Conservation (phyloP, 2,113 vertebrate genomes). For the Cheilinus undulatus region DNA sequence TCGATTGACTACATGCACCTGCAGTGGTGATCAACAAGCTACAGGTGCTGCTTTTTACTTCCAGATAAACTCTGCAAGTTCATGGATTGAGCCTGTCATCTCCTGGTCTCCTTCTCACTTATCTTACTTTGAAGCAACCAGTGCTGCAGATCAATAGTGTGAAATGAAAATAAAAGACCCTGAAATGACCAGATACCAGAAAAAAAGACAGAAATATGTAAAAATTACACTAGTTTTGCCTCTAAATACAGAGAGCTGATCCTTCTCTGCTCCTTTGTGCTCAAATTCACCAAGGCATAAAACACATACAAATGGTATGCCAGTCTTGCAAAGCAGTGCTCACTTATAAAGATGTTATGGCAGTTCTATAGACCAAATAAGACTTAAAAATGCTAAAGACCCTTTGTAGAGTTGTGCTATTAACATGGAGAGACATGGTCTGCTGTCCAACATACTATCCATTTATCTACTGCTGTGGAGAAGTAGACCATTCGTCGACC, state of each 20-base stretch:
- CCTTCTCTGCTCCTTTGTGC: background rate
- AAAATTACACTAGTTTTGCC: background rate
- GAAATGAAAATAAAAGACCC: slow-evolving; percentile 15
- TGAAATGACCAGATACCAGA: background rate
- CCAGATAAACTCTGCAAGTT: slow-evolving; percentile 4
- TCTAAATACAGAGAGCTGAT: background rate
- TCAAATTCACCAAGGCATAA: too few species aligned
- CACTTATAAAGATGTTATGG: too few species aligned
- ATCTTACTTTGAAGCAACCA: background rate
- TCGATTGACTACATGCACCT: too few species aligned
- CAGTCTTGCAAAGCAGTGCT: too few species aligned
- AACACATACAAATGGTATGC: too few species aligned
- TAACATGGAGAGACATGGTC: too few species aligned
- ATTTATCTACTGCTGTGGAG: too few species aligned
- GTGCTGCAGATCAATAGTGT: slow-evolving; percentile 1
- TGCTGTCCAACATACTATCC: too few species aligned
- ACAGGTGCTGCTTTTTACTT: background rate
- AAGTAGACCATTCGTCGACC: too few species aligned
- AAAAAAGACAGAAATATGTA: background rate
- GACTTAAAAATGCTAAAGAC: too few species aligned
- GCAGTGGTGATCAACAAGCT: slow-evolving; percentile 14
- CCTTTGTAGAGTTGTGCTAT: too few species aligned
- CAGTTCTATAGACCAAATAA: too few species aligned
- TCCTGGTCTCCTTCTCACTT: background rate
- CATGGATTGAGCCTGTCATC: slow-evolving; percentile 6